A percentile compares a stretch with the other conserved stretches of the same genome.
Evolutionary conservation across 2,888 invertebrate genomes (phyloP).

Genomic region (Laothoe populi): DNA sequence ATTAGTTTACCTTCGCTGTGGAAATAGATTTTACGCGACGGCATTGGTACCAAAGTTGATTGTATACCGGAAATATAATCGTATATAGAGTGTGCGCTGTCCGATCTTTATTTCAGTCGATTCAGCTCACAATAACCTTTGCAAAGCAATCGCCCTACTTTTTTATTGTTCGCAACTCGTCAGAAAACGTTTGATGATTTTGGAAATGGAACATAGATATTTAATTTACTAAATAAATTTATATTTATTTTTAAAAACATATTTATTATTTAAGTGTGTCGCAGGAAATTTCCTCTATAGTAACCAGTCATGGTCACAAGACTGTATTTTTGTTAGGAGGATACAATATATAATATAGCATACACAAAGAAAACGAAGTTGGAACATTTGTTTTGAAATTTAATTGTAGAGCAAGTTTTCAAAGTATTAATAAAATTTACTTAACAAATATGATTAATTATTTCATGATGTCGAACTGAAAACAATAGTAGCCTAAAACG

Average conservation of each 20-base stretch:
- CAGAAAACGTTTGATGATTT: conserved; percentile 5
- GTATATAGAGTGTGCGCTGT: conserved; percentile 12
- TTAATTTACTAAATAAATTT: background rate
- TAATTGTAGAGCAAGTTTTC: no score
- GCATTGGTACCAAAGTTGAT: conserved; percentile 8
- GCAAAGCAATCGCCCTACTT: conserved; percentile 2
- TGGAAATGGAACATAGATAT: background rate
- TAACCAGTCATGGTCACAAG: background rate
- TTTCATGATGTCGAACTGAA: no score
- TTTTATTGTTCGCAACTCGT: conserved; percentile 14
- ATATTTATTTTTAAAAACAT: background rate
- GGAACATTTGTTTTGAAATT: no score
- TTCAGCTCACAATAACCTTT: conserved; percentile 16
- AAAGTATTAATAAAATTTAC: no score
- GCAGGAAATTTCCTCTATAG: background rate
- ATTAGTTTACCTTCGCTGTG: conserved; percentile 7
- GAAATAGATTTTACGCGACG: conserved; percentile 18
- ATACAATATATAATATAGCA: no score
- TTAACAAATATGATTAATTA: no score
- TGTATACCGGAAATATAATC: conserved; percentile 19
- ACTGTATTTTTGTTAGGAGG: background rate
- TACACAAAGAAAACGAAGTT: no score
- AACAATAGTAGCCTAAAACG: no score
- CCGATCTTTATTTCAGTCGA: background rate
- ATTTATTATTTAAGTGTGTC: background rate